phyloP scores from a whole-genome alignment of 2,888 invertebrate genomes.

The Neelides folsomi region DNA sequence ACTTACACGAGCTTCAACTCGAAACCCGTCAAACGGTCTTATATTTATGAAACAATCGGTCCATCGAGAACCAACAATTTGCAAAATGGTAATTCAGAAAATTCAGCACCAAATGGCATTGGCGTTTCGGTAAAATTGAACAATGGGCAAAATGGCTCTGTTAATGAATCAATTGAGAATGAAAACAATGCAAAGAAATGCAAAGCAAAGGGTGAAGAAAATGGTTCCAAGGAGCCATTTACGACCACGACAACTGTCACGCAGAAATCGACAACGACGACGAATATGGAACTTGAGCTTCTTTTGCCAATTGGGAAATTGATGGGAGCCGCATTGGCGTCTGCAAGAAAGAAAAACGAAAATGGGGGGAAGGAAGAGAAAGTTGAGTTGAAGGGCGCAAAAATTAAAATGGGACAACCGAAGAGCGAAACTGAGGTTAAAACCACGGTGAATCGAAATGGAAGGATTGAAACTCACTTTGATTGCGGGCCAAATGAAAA shows the following conservation, averaged over 20 bases:
- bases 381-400: constrained; percentile 2
- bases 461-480: constrained; percentile 25
- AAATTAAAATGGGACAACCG: constrained; percentile 14
- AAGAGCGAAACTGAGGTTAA: constrained; percentile 22
- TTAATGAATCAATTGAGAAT: background rate
- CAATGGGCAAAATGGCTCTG: background rate
- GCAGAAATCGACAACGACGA: constrained; percentile 23
- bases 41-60: constrained; percentile 1
- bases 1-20: constrained; percentile 11
- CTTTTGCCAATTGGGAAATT: constrained; percentile 8
- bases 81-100: background rate
- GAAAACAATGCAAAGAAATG: background rate
- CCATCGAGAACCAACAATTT: constrained; percentile 5
- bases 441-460: constrained; percentile 24
- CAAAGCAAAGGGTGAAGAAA: too few species aligned
- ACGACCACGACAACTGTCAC: constrained; percentile 16
- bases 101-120: too few species aligned
- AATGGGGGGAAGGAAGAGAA: background rate
- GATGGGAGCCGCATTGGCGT: background rate
- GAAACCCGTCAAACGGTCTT: background rate
- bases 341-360: background rate
- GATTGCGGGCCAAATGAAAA: constrained; percentile 8
- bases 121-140: background rate
- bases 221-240: background rate
- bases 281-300: constrained; percentile 22